phyloP scores from a whole-genome alignment of 2,113 vertebrate genomes.

The Parus major region DNA sequence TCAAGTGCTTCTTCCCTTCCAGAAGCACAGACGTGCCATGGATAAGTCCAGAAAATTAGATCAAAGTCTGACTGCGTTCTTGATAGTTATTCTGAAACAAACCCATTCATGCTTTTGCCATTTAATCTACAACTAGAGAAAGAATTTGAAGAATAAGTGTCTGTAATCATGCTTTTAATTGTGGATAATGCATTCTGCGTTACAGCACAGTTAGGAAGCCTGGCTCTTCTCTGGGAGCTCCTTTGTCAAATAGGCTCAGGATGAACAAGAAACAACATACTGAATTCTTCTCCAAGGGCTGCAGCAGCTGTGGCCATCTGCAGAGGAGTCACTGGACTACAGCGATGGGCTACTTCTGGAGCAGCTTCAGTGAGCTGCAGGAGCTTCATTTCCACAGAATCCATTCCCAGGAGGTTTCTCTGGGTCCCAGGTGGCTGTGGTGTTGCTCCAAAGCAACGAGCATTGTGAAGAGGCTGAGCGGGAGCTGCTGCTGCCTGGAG shows the following conservation, averaged over 20 bases:
- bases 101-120: not conserved
- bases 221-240: not conserved
- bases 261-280: not conserved
- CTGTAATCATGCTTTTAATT: not conserved
- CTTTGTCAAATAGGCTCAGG: not conserved
- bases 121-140: not conserved
- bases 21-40: not conserved
- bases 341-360: accelerated
- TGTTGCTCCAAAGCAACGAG: accelerated
- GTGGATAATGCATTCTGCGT: not conserved
- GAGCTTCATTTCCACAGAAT: not conserved
- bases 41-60: not conserved
- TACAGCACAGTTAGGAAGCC: accelerated
- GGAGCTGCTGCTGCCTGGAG: not conserved
- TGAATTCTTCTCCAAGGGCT: not conserved
- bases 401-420: not conserved
- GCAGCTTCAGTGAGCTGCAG: not conserved
- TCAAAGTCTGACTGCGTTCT: not conserved
- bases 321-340: not conserved
- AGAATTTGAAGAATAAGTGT: not conserved
- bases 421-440: not conserved
- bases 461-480: not conserved
- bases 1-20: not conserved
- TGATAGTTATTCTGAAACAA: not conserved
- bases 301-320: not conserved